Evolutionary conservation across 2,888 invertebrate genomes (phyloP), one percentile per base, ranked within the genome.

Genomic region (Nematopogon swammerdamellus): DNA sequence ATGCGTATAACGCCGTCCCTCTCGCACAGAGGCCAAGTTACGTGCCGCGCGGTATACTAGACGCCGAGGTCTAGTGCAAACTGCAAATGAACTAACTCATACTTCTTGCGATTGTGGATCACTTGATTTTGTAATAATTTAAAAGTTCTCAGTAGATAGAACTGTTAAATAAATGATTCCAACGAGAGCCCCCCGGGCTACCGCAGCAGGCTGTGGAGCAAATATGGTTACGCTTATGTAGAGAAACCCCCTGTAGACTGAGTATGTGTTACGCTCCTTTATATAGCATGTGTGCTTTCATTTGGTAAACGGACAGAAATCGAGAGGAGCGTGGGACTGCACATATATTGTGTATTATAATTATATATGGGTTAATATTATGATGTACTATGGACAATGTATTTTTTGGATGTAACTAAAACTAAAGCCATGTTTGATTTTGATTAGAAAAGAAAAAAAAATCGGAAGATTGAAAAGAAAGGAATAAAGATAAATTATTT

Each of bases 401-500:
- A 76, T 73, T 77, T 75, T 72, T 76, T 77, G 70, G 64, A 73
- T 77, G 77, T 79, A 74, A 72, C 70, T 73, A 74, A 45, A 74
- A 72, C 70, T 73, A 46, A 74, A 74, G 70, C 73, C 67, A 76
- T 74, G 70, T 75, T 77, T 76, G 73, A 72, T 76, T 77, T 70
- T 70, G 25, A 48, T 72, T 71, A 74, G 76, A 77, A 75, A 71
- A 71, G 76, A 77, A 75, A 71, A 71, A 72, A 72, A 70, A 76
- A 70, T 70, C 74, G 69, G 70, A 75, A 72, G 76, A 69, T 66
- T 72, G 72, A 58, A 63, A 72, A 72, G 36, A 73, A 74, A 71
- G 72, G 70, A 73, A 73, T 72, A 76, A 76, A 77, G 64, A 63
- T 65, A 71, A 74, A 76, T 76, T 77, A 76, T 76, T 79, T 79